Evolutionary conservation across 37 sponge, comb jelly and placozoan genomes (phyloP).

Genomic region (Theonella swinhoei): DNA sequence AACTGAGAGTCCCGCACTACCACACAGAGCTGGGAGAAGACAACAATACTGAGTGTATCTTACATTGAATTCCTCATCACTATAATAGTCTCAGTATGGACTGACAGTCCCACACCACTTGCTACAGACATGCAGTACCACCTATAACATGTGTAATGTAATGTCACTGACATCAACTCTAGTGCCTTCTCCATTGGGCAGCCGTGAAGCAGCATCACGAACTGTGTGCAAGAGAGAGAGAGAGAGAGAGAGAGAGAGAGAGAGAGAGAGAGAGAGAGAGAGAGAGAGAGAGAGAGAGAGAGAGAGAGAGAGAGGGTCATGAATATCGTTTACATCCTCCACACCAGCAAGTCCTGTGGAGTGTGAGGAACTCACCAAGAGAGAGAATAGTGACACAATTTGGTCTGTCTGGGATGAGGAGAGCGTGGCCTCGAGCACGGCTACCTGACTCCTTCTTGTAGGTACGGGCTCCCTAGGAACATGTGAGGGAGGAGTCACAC

Average conservation of each 20-base stretch:
- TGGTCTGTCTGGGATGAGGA: constrained; percentile 80
- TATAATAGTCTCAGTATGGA: not conserved
- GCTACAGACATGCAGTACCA: too few relatives aligned
- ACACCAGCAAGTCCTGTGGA: too few relatives aligned
- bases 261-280: not conserved
- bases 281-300: not conserved
- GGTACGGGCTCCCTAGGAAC: constrained; percentile 22
- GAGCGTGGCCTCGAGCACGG: constrained; percentile 83
- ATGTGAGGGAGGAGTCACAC: not conserved
- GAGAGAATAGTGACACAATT: constrained; percentile 91
- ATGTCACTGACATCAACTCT: constrained; percentile 76
- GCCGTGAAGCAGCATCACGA: constrained; percentile 86
- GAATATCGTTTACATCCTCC: too few relatives aligned
- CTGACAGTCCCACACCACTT: too few relatives aligned
- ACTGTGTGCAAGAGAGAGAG: constrained; percentile 25
- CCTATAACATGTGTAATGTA: not conserved
- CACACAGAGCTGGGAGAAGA: constrained; percentile 47
- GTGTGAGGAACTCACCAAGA: constrained; percentile 56
- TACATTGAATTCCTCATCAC: not conserved
- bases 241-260: not conserved
- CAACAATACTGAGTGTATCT: not conserved
- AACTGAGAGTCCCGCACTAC: constrained; percentile 83
- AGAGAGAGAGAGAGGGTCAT: too few relatives aligned
- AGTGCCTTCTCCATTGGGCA: constrained; percentile 93
- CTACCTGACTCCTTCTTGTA: constrained; percentile 64